These are phyloP conservation scores for Dynastes grantii DNA, from an alignment of 2,888 invertebrate genomes.

Conservation along the genomic window DNA sequence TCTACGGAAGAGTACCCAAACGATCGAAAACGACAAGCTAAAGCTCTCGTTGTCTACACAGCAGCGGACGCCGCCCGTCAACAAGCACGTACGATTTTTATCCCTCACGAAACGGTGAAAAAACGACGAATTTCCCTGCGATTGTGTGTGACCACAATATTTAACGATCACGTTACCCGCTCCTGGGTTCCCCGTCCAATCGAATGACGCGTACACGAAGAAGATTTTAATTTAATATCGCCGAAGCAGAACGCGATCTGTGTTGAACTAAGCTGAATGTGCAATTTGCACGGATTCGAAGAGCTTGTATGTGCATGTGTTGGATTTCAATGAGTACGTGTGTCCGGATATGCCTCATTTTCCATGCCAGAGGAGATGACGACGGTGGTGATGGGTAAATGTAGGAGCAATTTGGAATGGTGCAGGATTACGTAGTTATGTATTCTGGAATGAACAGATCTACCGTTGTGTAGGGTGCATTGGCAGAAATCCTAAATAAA, in stretches of 20 bases:
- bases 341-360: too few relatives aligned
- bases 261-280: background rate
- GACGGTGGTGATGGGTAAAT: too few relatives aligned
- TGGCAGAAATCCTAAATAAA: too few relatives aligned
- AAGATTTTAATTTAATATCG: slow-evolving; percentile 43
- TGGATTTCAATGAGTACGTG: background rate
- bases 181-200: slow-evolving; percentile 2
- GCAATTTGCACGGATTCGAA: slow-evolving; percentile 12
- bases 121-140: background rate
- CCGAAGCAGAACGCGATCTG: slow-evolving; percentile 4
- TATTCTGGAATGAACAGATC: too few relatives aligned
- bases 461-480: too few relatives aligned
- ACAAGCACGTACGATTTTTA: slow-evolving; percentile 23
- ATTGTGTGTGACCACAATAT: slow-evolving; percentile 3
- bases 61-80: background rate
- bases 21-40: background rate
- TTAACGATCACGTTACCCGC: background rate
- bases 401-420: too few relatives aligned
- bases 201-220: slow-evolving; percentile 28
- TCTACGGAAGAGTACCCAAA: background rate
- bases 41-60: too few relatives aligned
- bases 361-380: too few relatives aligned
- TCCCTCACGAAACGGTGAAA: slow-evolving; percentile 13
- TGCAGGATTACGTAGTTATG: too few relatives aligned
- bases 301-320: slow-evolving; percentile 2